These are phyloP conservation scores for Fabriciana adippe DNA, from an alignment of 2,888 invertebrate genomes.

Conservation along the genomic window DNA sequence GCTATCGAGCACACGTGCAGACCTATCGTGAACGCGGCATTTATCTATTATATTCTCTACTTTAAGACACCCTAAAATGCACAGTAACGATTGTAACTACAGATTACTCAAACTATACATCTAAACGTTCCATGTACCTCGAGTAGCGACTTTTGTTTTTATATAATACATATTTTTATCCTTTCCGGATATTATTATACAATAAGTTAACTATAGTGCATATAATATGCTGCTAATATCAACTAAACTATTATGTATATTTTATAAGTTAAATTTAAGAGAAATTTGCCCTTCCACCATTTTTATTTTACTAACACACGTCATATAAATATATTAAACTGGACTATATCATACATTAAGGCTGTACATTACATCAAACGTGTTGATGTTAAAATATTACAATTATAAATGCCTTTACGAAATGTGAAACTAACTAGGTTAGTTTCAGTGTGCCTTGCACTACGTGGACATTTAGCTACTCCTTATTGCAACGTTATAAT, in stretches of 20 bases:
- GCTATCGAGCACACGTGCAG: conserved; percentile 11
- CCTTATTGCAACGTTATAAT: conserved; percentile 12
- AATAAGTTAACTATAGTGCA: conserved; percentile 4
- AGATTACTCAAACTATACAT: conserved; percentile 25
- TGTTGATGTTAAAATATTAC: neutral
- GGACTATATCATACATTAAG: conserved; percentile 2
- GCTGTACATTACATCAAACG: neutral
- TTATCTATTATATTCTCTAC: conserved; percentile 19
- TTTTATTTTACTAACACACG: neutral
- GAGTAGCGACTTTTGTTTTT: conserved; percentile 9
- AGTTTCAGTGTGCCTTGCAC: conserved; percentile 32
- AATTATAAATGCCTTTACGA: conserved; percentile 12
- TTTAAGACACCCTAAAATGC: conserved; percentile 40
- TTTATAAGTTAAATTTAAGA: neutral
- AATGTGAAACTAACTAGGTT: conserved; percentile 27
- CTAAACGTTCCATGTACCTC: conserved; percentile 19
- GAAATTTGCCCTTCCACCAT: neutral
- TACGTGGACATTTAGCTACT: conserved; percentile 17
- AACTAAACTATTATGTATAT: neutral
- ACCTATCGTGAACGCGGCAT: conserved; percentile 38
- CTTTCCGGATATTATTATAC: neutral
- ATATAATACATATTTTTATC: conserved; percentile 2
- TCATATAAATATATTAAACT: conserved; percentile 2
- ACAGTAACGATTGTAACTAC: conserved; percentile 38
- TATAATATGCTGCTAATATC: neutral